phyloP scores from a whole-genome alignment of 2,113 vertebrate species.

The Eupsittula cactorum region DNA sequence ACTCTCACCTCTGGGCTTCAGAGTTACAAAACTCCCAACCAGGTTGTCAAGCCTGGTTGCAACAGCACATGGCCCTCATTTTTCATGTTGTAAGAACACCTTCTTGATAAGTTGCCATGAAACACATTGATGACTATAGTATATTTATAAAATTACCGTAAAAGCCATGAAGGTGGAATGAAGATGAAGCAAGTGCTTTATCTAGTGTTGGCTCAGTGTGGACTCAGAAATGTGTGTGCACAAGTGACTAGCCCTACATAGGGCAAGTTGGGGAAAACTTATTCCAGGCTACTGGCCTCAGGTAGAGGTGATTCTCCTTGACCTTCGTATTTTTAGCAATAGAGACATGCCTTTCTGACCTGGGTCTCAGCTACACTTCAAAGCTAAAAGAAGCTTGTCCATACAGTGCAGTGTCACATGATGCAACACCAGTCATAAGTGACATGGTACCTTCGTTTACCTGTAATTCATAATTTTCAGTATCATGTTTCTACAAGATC shows the following conservation, averaged over 20 bases:
- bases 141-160: neutral
- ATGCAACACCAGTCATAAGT: neutral
- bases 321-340: neutral
- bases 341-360: neutral
- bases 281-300: neutral
- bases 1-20: neutral
- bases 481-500: neutral
- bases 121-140: neutral
- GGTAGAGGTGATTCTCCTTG: accelerated
- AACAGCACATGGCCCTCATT: neutral
- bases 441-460: neutral
- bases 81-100: neutral
- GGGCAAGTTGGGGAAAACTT: neutral
- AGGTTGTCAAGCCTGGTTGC: neutral
- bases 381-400: neutral
- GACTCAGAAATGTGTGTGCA: neutral
- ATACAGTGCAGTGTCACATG: neutral
- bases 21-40: neutral
- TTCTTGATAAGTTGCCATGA: neutral
- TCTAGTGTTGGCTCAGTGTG: neutral
- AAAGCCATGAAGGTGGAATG: neutral
- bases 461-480: neutral
- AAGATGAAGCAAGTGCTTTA: neutral
- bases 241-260: neutral
- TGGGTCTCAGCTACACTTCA: neutral